These are phyloP conservation scores for Apeltes quadracus DNA, from an alignment of 2,113 vertebrate species.

Conservation along the genomic window DNA sequence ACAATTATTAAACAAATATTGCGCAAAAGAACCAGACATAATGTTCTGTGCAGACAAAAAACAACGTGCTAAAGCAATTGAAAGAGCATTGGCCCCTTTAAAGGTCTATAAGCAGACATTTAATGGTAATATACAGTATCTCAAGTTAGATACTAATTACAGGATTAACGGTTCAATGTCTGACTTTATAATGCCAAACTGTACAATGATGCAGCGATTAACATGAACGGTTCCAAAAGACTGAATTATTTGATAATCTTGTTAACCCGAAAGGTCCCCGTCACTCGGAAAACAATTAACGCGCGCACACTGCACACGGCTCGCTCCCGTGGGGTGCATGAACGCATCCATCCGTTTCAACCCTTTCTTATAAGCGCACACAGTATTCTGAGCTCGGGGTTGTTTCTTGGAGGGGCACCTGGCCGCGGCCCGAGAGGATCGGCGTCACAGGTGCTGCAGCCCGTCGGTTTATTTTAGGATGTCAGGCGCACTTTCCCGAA, in stretches of 20 bases:
- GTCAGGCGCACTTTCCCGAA: slow-evolving; percentile 13
- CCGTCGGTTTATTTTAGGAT: slow-evolving; percentile 47
- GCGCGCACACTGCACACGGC: background rate
- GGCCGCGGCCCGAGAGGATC: slow-evolving; percentile 25
- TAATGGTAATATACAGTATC: slow-evolving; percentile 1
- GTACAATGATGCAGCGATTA: background rate
- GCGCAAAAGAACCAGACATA: background rate
- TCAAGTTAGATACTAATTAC: background rate
- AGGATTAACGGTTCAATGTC: slow-evolving; percentile 4
- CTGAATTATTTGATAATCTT: background rate
- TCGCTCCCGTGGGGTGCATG: background rate
- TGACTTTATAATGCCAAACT: background rate
- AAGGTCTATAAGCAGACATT: slow-evolving; percentile 15
- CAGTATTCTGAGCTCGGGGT: background rate
- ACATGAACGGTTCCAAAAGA: background rate
- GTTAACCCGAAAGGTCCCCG: background rate
- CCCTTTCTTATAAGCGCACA: background rate
- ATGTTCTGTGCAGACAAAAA: background rate
- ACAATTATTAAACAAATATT: slow-evolving; percentile 1
- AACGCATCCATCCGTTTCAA: background rate
- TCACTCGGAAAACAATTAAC: background rate
- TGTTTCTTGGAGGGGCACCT: slow-evolving; percentile 39
- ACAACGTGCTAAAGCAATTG: slow-evolving; percentile 12
- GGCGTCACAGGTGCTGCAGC: slow-evolving; percentile 35
- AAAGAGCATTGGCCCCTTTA: slow-evolving; percentile 14